Base-by-base conservation (phyloP, 35 echinoderm and acorn worm genomes). In the Ophioderma brevispina region DNA sequence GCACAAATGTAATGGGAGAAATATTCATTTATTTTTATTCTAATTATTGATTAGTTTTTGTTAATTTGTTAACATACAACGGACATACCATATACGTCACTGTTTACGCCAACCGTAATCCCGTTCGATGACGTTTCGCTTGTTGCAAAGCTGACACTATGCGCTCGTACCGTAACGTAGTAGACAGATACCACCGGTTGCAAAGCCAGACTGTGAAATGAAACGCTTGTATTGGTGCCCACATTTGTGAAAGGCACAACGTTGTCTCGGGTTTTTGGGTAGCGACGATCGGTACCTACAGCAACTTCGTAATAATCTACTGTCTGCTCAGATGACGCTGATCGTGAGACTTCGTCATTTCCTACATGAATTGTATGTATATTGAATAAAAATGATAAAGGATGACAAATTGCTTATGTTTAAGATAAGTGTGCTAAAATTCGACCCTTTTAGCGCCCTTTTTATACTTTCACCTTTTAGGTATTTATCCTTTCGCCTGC, bases 241-340 rank as follows among this genome's bases (percentile, higher is more conserved):
- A 90, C 80, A 37, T 90, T 83, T 31, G 79, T 81, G 80, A 90
- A 90, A 14, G 89, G 89, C 21, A 82, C 78, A 15, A 82, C 55
- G 34, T 90, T 81, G 55, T 90, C 89, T 75, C 79, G 43, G n/a
- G 89, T 90, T 37, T 90, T 83, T 18, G 89, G 79, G 37, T 82
- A 90, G 46, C 89, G 79, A 10, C 89, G 39, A 39, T 90, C 89
- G 33, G 79, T 90, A 19, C 89, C 89, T 35, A 64, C n/a, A 59
- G 89, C 89, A 59, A 82, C 80, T 36, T 76, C 80, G 32, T 90
- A 39, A n/a, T 83, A 83, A 37, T 84, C 89, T 15, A 90, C 80
- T 19, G 80, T 39, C 33, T 90, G 89, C 36, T 90, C 32, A 33
- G 39, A 31, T 28, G 17, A 18, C 15, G 78, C 30, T 4, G 21